Conservation (phyloP, 2,113 vertebrate genomes). For the Phrynosoma platyrhinos region DNA sequence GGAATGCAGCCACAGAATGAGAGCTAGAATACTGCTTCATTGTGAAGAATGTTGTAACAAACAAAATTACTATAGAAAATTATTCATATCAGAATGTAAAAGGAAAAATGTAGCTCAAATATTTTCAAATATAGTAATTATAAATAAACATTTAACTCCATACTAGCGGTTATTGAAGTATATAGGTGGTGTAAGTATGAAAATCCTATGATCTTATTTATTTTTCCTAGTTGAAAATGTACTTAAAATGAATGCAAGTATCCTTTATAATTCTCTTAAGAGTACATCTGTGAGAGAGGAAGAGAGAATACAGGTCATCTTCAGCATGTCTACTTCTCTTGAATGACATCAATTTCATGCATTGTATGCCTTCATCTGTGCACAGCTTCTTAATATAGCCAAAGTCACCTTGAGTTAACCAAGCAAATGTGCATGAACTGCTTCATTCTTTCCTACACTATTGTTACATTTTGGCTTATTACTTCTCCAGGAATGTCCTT, state of each 20-base stretch:
- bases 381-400: constrained; percentile 15
- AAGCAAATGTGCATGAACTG: background rate
- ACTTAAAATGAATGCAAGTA: constrained; percentile 37
- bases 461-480: background rate
- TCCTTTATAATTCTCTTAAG: constrained; percentile 46
- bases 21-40: background rate
- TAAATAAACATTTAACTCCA: background rate
- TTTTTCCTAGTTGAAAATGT: constrained; percentile 11
- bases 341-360: constrained; percentile 1
- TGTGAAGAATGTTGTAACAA: background rate
- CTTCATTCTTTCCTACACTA: background rate
- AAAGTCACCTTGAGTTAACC: constrained; percentile 12
- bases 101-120: constrained; percentile 17
- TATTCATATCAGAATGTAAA: background rate
- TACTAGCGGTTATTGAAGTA: background rate
- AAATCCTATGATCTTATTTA: background rate
- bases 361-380: background rate
- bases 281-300: background rate
- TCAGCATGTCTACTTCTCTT: background rate
- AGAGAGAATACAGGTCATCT: background rate
- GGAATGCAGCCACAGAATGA: background rate
- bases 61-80: constrained; percentile 2
- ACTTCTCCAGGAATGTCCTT: background rate
- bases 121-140: constrained; percentile 18
- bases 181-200: background rate